phyloP scores from a whole-genome alignment of 2,888 invertebrate species.

The Temnothorax unifasciatus region DNA sequence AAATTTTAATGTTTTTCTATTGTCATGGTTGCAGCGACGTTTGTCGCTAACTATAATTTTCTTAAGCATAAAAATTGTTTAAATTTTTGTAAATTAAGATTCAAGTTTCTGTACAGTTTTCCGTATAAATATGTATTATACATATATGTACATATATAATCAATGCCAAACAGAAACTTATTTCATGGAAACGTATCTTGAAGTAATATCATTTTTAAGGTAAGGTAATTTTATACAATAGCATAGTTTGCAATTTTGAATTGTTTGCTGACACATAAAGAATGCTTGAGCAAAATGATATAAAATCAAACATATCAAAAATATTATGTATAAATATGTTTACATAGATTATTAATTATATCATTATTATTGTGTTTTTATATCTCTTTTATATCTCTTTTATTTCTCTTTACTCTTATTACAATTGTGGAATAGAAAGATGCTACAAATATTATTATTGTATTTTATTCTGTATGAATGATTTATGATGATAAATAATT shows the following conservation, averaged over 20 bases:
- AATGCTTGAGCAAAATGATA: constrained; percentile 1
- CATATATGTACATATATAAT: constrained; percentile 61
- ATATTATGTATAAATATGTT: neutral
- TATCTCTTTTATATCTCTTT: too few species aligned
- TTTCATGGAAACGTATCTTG: constrained; percentile 38
- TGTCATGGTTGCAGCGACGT: constrained; percentile 14
- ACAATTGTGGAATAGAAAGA: neutral
- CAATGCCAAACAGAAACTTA: constrained; percentile 58
- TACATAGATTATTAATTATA: neutral
- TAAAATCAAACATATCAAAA: constrained; percentile 20
- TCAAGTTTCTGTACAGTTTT: constrained; percentile 47
- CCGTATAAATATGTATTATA: constrained; percentile 58
- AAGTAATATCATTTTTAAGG: constrained; percentile 63
- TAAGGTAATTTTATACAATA: constrained; percentile 55
- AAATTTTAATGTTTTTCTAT: constrained; percentile 44
- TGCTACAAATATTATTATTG: neutral
- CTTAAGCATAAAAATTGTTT: constrained; percentile 37
- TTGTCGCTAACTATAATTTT: constrained; percentile 28
- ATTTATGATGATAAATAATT: constrained; percentile 25
- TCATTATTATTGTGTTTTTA: neutral
- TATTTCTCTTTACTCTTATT: neutral
- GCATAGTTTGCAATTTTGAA: neutral
- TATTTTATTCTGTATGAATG: neutral
- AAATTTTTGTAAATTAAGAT: constrained; percentile 39
- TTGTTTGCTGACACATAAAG: neutral